Evolutionary conservation across 2,113 vertebrate genomes (phyloP), one percentile per base, ranked within the genome.

Genomic region (Ceyx melanurus): DNA sequence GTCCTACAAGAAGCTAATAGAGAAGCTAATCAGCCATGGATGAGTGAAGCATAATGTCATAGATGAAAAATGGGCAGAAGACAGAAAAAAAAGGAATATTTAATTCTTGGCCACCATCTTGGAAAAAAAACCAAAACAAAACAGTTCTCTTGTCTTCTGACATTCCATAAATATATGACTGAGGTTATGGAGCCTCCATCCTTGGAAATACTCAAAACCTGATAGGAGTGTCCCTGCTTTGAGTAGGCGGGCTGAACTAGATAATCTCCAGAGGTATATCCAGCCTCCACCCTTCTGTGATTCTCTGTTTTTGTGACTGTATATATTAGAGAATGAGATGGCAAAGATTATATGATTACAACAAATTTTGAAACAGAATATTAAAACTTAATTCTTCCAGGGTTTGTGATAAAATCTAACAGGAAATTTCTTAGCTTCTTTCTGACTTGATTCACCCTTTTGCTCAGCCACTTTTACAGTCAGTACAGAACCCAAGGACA

Each of bases 11-110:
- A 81, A 86, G 26, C 15, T 78, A 81, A 81, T 21, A 91, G 9
- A 86, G 61, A 85, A 94, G 54, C 45, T 89, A 89, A 87, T 43
- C 82, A 89, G 23, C 78, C 53, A 81, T 21, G n/a, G 58, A 78
- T 73, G 71, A 86, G n/a, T 51, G 35, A 86, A 91, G 37, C 37
- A 53, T 66, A 81, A 68, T 65, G 50, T 53, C 74, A 91, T 2
- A 65, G 61, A 91, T 35, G 15, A 95, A 91, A 95, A 92, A 89
- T 26, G 6, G 73, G 35, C 66, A 89, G n/a, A 53, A 82, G 53
- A 75, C 15, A 80, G 56, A 60, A 79, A 67, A 67, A 67, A 86
- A 60, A 28, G 2, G 18, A 92, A 67, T 22, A 25, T 56, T 88
- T 74, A 93, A 96, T 81, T 82, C 48, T 45, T 71, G 74, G 22